Conservation (phyloP, 2,797 vertebrate genomes). For the Echiichthys vipera region DNA sequence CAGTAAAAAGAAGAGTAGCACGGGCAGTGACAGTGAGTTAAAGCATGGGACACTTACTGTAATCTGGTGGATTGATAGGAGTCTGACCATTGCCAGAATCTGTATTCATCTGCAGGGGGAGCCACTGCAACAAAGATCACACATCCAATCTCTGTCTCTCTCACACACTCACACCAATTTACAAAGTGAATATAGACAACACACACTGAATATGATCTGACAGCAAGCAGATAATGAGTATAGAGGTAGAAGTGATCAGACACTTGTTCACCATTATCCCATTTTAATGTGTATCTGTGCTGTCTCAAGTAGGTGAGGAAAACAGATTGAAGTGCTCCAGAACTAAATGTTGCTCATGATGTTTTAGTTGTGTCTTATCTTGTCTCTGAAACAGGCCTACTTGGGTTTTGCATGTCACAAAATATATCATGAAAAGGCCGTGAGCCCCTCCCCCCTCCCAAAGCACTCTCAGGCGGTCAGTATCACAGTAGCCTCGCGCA, state of each 20-base stretch:
- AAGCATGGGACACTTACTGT: background rate
- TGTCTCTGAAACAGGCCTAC: background rate
- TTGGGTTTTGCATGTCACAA: no score
- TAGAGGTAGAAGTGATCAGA: background rate
- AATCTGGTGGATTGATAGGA: background rate
- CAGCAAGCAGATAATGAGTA: background rate
- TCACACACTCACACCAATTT: no score
- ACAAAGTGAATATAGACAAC: no score
- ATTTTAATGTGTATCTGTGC: background rate
- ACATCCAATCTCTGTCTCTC: background rate
- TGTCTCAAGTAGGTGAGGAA: background rate
- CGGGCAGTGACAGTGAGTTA: background rate
- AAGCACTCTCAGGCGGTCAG: no score
- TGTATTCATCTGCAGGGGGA: slow-evolving; percentile 31
- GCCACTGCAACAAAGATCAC: slow-evolving; percentile 27
- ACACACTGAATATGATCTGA: background rate
- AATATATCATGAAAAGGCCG: no score
- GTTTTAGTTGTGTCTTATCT: background rate
- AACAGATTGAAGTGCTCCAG: background rate
- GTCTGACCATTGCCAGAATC: background rate
- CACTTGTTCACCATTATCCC: background rate
- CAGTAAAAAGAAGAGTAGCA: background rate
- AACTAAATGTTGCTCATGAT: background rate
- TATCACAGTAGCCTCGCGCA: no score
- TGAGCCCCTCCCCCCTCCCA: no score